A percentile compares a stretch with the other conserved stretches of the same genome.
These are phyloP conservation scores for Chlamydotis undulata DNA, from an alignment of 2,113 vertebrate species.

Conservation along the genomic window DNA sequence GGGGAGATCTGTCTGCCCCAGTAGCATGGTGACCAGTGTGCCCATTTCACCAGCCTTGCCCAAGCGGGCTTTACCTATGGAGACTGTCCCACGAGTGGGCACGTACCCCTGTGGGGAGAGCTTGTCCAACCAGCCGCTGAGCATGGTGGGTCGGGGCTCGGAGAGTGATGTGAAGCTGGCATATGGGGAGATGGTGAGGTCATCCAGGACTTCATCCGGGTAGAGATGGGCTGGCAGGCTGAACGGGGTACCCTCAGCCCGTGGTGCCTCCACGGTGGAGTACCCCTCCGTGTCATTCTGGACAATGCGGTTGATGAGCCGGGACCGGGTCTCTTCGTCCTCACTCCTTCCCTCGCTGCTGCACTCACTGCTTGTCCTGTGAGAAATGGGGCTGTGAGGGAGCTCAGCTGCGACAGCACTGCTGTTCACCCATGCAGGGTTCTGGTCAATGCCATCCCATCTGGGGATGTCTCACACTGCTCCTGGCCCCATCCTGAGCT, in stretches of 20 bases:
- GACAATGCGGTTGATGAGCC: slow-evolving; percentile 58
- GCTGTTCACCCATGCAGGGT: too few relatives aligned
- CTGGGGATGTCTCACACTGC: not conserved
- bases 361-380: slow-evolving; percentile 21
- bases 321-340: slow-evolving; percentile 41
- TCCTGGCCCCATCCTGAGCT: not conserved
- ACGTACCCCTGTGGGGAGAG: slow-evolving; percentile 94
- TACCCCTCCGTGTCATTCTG: slow-evolving; percentile 81
- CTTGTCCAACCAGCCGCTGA: slow-evolving; percentile 94
- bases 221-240: slow-evolving; percentile 74
- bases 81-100: not conserved
- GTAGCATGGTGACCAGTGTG: not conserved
- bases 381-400: not conserved
- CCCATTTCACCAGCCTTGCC: not conserved
- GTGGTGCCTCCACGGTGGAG: slow-evolving; percentile 82
- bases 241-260: slow-evolving; percentile 6
- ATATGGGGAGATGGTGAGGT: slow-evolving; percentile 93
- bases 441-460: not conserved
- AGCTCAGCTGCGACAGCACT: fast-evolving
- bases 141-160: slow-evolving; percentile 81
- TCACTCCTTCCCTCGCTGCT: slow-evolving; percentile 37
- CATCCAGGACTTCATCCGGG: slow-evolving; percentile 80
- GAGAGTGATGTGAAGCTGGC: slow-evolving; percentile 90
- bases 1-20: not conserved
- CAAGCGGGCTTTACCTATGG: not conserved